A percentile compares a stretch with the other conserved stretches of the same genome.
phyloP scores from a whole-genome alignment of 2,113 vertebrate species.

The Mixornis gularis region DNA sequence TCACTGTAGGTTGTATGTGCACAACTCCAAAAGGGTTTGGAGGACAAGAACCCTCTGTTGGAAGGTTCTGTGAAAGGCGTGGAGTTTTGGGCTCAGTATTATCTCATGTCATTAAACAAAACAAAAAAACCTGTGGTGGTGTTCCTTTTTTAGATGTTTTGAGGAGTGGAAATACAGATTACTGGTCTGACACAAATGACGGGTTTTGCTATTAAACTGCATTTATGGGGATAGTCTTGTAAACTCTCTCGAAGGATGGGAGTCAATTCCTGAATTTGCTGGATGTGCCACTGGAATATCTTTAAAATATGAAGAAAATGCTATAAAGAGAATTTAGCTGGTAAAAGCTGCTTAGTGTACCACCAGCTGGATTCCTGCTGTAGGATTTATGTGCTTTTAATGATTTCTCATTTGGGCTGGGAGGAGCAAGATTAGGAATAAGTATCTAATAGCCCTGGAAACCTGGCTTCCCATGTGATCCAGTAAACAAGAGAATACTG shows the following conservation, averaged over 20 bases:
- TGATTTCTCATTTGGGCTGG: background rate
- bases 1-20: background rate
- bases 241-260: background rate
- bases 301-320: background rate
- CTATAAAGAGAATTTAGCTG: background rate
- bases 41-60: background rate
- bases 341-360: background rate
- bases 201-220: background rate
- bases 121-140: background rate
- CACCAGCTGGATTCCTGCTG: background rate
- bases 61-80: background rate
- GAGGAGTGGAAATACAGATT: background rate
- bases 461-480: background rate
- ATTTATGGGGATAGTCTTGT: background rate
- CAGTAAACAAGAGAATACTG: background rate
- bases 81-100: background rate
- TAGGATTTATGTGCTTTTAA: background rate
- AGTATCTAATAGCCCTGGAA: background rate
- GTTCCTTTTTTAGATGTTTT: background rate
- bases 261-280: background rate
- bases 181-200: background rate
- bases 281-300: background rate
- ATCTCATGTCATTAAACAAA: background rate
- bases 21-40: background rate
- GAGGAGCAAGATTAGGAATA: background rate